phyloP scores from a whole-genome alignment of 2,113 vertebrate genomes.

The Tympanuchus pallidicinctus region DNA sequence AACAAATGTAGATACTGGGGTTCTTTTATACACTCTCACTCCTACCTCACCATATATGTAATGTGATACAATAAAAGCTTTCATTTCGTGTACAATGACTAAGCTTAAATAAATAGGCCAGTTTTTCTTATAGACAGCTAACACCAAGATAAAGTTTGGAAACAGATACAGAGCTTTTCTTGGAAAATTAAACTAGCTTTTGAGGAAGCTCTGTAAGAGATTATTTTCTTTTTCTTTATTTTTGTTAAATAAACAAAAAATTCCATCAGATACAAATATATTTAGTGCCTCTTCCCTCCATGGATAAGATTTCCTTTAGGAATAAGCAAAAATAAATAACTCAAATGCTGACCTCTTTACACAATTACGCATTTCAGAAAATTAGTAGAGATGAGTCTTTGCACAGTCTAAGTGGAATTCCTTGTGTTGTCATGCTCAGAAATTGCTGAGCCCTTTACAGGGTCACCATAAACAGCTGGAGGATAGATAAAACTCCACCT shows the following conservation, averaged over 20 bases:
- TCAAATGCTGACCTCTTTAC: neutral
- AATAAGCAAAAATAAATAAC: neutral
- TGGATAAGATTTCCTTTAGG: neutral
- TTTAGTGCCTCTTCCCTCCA: neutral
- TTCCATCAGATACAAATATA: neutral
- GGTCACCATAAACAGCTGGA: neutral
- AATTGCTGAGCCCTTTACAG: neutral
- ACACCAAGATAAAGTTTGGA: slow-evolving; percentile 33
- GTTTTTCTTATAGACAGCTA: slow-evolving; percentile 17
- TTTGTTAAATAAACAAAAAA: neutral
- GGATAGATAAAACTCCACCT: neutral
- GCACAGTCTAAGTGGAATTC: neutral
- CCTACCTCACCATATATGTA: slow-evolving; percentile 54
- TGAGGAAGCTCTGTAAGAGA: neutral
- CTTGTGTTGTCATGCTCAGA: neutral
- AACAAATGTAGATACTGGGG: slow-evolving; percentile 49
- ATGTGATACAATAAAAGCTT: slow-evolving; percentile 66
- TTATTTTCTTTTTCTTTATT: neutral
- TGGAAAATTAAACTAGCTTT: neutral
- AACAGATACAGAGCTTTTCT: slow-evolving; percentile 34
- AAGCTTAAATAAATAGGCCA: slow-evolving; percentile 36
- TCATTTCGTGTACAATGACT: slow-evolving; percentile 34
- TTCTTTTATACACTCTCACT: slow-evolving; percentile 27
- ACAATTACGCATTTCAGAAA: neutral
- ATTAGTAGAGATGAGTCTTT: neutral